Evolutionary conservation across 2,888 invertebrate species (phyloP).

Genomic region (Arctia plantaginis): DNA sequence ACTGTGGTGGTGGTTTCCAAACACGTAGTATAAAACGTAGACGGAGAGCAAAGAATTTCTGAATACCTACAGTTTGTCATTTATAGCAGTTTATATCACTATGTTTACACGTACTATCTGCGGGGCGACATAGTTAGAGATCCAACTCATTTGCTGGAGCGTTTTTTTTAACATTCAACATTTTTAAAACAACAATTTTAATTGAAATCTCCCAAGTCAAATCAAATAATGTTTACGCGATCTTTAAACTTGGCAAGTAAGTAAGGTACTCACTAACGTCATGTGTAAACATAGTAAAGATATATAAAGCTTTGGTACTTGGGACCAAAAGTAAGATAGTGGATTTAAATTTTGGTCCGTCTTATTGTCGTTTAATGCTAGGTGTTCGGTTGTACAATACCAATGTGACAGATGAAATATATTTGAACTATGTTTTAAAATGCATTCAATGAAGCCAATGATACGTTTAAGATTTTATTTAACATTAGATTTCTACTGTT

Average conservation of each 20-base stretch:
- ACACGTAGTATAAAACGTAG: background rate
- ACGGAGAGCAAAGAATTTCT: background rate
- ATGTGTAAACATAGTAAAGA: background rate
- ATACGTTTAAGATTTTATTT: too few relatives aligned
- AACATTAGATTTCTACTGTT: background rate
- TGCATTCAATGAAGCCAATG: background rate
- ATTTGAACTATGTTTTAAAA: background rate
- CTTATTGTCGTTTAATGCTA: background rate
- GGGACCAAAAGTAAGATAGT: too few relatives aligned
- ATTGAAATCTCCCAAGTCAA: background rate
- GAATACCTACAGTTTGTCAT: background rate
- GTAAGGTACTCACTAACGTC: background rate
- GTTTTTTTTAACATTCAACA: too few relatives aligned
- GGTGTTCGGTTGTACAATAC: background rate
- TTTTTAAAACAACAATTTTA: too few relatives aligned
- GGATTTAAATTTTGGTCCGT: background rate
- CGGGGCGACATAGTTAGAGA: background rate
- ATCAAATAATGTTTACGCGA: background rate
- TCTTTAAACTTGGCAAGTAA: background rate
- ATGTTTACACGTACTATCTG: background rate
- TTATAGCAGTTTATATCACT: background rate
- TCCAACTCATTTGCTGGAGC: too few relatives aligned
- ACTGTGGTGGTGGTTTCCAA: constrained; percentile 6
- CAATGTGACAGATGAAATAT: constrained; percentile 15
- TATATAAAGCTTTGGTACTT: too few relatives aligned